Percentiles rank a stretch among this genome's conserved stretches.
These are phyloP conservation scores for Drosophila repletoides DNA, from an alignment of 1,140 invertebrate genomes.

Conservation along the genomic window DNA sequence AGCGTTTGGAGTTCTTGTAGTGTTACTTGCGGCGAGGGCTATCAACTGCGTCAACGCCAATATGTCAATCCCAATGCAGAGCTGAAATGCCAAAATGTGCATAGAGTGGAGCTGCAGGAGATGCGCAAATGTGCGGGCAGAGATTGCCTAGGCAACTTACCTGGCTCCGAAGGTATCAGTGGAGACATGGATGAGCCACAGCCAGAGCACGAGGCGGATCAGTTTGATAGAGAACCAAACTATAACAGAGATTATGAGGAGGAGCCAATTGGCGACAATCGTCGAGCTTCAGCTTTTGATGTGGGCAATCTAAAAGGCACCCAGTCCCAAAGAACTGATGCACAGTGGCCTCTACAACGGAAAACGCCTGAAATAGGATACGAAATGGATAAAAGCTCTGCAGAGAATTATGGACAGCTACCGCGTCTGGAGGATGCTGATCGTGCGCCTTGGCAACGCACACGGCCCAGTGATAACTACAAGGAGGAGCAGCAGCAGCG, in stretches of 20 bases:
- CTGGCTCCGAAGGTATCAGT: no score
- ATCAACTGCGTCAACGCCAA: constrained; percentile 47
- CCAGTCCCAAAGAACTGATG: background rate
- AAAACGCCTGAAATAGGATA: no score
- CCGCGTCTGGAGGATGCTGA: constrained; percentile 42
- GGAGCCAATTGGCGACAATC: background rate
- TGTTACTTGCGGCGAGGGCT: constrained; percentile 85
- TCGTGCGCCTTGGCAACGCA: constrained; percentile 35
- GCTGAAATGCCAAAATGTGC: constrained; percentile 49
- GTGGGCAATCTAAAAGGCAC: constrained; percentile 52
- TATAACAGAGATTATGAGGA: constrained; percentile 27
- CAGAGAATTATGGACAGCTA: background rate
- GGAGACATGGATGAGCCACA: constrained; percentile 5
- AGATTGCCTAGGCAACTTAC: constrained; percentile 49
- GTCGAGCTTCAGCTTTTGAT: constrained; percentile 12
- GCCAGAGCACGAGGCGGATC: constrained; percentile 4
- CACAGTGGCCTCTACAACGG: constrained; percentile 17
- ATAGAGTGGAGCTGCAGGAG: constrained; percentile 44
- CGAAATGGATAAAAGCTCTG: background rate
- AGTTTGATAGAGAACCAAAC: background rate
- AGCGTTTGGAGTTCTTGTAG: constrained; percentile 89
- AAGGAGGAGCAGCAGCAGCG: background rate
- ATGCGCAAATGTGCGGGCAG: constrained; percentile 38
- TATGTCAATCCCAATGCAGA: constrained; percentile 55
- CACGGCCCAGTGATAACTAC: background rate